phyloP scores from a whole-genome alignment of 2,797 vertebrate species.

The Poeciliopsis turneri region DNA sequence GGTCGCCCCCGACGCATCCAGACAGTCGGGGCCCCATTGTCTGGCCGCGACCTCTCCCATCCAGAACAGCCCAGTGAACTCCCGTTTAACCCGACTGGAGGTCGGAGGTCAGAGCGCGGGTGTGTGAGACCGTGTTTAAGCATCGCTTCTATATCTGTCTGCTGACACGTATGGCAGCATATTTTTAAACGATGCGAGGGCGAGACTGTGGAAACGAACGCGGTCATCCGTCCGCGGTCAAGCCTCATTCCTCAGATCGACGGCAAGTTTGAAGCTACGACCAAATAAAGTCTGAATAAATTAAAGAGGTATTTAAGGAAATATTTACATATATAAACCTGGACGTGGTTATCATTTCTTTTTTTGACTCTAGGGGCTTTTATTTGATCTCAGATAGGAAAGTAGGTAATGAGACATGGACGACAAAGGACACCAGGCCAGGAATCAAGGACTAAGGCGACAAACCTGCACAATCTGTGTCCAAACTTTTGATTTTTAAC shows the following conservation, averaged over 20 bases:
- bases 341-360: not conserved
- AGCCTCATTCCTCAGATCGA: not conserved
- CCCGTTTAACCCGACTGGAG: slow-evolving; percentile 44
- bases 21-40: slow-evolving; percentile 65
- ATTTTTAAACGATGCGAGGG: slow-evolving; percentile 36
- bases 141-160: slow-evolving; percentile 56
- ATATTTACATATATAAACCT: not conserved
- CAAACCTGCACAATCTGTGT: not conserved
- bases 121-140: slow-evolving; percentile 23
- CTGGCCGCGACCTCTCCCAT: slow-evolving; percentile 46
- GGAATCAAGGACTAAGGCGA: too few relatives aligned
- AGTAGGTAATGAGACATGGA: too few relatives aligned
- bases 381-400: too few relatives aligned
- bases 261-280: not conserved
- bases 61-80: slow-evolving; percentile 38
- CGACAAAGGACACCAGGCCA: too few relatives aligned
- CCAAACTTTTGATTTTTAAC: not conserved
- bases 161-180: slow-evolving; percentile 30
- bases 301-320: not conserved
- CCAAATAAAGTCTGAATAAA: not conserved
- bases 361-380: too few relatives aligned
- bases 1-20: slow-evolving; percentile 37
- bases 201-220: slow-evolving; percentile 54
- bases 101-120: slow-evolving; percentile 47
- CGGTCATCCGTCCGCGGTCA: slow-evolving; percentile 32